Evolutionary conservation across 2,888 invertebrate species (phyloP).

Genomic region (Cistogaster globosa): DNA sequence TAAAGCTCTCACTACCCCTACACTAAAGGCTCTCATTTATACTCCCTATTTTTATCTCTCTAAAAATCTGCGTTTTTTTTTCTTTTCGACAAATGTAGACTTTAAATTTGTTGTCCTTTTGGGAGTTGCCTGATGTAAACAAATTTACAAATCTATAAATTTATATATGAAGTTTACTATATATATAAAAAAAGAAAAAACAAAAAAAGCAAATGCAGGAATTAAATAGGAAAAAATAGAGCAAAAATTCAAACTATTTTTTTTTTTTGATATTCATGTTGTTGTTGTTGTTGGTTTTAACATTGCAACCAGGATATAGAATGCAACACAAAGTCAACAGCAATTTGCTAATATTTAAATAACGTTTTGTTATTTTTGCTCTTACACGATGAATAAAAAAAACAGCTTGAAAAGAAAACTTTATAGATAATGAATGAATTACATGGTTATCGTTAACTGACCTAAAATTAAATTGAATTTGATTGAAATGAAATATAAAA

Average conservation of each 20-base stretch:
- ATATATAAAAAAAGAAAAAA: too few relatives aligned
- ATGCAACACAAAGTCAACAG: slow-evolving; percentile 65
- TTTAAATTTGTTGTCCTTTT: slow-evolving; percentile 65
- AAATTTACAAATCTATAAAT: slow-evolving; percentile 45
- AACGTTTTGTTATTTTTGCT: slow-evolving; percentile 32
- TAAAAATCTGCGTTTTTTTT: not conserved
- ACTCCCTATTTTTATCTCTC: slow-evolving; percentile 39
- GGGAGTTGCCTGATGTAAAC: slow-evolving; percentile 70
- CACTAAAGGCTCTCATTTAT: slow-evolving; percentile 3
- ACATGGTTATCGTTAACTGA: slow-evolving; percentile 57
- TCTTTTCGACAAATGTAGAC: slow-evolving; percentile 49
- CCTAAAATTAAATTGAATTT: slow-evolving; percentile 62
- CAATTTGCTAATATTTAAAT: slow-evolving; percentile 57
- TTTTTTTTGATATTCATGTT: not conserved
- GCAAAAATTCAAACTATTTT: slow-evolving; percentile 39
- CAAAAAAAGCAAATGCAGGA: not conserved
- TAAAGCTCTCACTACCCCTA: slow-evolving; percentile 52
- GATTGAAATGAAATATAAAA: not conserved
- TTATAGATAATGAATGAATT: slow-evolving; percentile 59
- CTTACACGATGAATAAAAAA: slow-evolving; percentile 16
- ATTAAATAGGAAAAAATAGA: slow-evolving; percentile 40
- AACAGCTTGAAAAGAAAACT: slow-evolving; percentile 27
- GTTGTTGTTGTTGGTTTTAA: slow-evolving; percentile 8
- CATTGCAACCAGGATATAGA: slow-evolving; percentile 45
- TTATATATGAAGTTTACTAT: slow-evolving; percentile 2